Conservation (phyloP, 2,113 vertebrate genomes). For the Chaenocephalus aceratus region DNA sequence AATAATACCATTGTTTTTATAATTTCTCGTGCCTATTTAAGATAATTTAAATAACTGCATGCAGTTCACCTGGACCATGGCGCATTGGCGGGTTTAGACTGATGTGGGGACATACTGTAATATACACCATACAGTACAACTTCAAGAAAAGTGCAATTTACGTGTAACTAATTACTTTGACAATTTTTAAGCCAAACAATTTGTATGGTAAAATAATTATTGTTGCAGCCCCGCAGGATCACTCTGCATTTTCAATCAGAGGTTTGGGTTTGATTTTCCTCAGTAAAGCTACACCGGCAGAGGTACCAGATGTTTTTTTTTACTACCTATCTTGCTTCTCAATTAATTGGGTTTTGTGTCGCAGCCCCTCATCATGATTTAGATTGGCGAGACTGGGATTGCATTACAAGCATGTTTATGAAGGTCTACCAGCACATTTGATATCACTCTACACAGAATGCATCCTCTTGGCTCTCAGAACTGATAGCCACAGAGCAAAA, state of each 20-base stretch:
- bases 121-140: too few relatives aligned
- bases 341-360: conserved; percentile 42
- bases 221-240: background rate
- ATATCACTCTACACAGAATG: background rate
- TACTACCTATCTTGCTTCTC: conserved; percentile 33
- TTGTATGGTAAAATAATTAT: background rate
- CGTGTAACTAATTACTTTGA: too few relatives aligned
- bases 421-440: conserved; percentile 2
- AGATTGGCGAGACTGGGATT: background rate
- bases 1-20: too few relatives aligned
- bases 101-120: background rate
- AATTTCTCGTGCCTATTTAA: too few relatives aligned
- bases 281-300: conserved; percentile 1
- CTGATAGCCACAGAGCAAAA: background rate
- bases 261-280: background rate
- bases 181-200: background rate
- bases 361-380: conserved; percentile 26
- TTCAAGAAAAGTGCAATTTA: background rate
- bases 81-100: background rate
- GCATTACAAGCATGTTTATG: conserved; percentile 30
- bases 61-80: too few relatives aligned
- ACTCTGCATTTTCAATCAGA: background rate
- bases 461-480: background rate
- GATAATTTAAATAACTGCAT: too few relatives aligned
- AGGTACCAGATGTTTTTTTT: conserved; percentile 49